These are phyloP conservation scores for Basileuterus tristriatus DNA, from an alignment of 2,797 vertebrate species.

Conservation along the genomic window DNA sequence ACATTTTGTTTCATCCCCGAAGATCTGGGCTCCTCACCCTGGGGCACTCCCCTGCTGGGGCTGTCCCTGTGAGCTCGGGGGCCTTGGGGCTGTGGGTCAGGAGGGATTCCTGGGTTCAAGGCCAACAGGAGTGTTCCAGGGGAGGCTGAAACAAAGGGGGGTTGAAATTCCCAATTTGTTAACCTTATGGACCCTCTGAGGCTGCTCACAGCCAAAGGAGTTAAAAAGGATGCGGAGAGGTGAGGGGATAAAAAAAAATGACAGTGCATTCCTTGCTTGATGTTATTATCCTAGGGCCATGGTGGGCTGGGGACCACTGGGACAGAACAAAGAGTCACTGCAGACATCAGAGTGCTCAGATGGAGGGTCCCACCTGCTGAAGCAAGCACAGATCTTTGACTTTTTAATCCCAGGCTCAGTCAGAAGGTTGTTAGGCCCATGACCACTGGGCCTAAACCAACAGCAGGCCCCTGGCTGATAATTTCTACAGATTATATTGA, in stretches of 20 bases:
- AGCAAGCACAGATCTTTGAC: constrained; percentile 32
- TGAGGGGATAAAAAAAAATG: background rate
- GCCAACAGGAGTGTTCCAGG: constrained; percentile 12
- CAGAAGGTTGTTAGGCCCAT: constrained; percentile 4
- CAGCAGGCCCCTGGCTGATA: background rate
- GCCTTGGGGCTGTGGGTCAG: background rate
- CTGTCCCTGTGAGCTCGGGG: background rate
- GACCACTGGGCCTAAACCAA: background rate
- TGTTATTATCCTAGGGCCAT: constrained; percentile 36
- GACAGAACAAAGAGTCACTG: constrained; percentile 31
- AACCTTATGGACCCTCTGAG: constrained; percentile 37
- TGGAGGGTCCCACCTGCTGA: background rate
- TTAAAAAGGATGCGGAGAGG: constrained; percentile 31
- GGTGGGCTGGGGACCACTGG: constrained; percentile 19
- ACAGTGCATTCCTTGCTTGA: constrained; percentile 6
- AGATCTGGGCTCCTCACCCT: constrained; percentile 31
- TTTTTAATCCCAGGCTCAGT: constrained; percentile 33
- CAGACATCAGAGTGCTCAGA: background rate
- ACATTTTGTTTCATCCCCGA: constrained; percentile 28
- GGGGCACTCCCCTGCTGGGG: constrained; percentile 22
- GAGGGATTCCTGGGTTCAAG: constrained; percentile 6
- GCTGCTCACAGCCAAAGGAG: constrained; percentile 15
- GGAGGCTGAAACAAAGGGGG: constrained; percentile 45
- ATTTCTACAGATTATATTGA: constrained; percentile 31
- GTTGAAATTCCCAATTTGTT: constrained; percentile 64